Evolutionary conservation across 1,140 invertebrate species (phyloP).

Genomic region (Caerostris extrusa): DNA sequence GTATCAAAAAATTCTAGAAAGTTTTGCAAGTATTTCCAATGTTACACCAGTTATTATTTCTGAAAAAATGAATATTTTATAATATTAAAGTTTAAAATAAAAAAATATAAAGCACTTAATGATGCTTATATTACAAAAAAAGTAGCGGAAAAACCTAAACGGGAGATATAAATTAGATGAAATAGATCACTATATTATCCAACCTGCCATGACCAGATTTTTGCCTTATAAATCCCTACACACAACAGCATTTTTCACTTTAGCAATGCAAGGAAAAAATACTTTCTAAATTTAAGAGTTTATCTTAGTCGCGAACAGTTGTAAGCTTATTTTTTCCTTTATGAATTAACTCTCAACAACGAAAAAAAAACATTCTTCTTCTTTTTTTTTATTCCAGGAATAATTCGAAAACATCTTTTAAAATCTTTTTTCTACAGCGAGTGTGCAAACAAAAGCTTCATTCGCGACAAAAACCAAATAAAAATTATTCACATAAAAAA

Average conservation of each 20-base stretch:
- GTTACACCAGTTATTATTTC: no score
- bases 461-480: background rate
- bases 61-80: no score
- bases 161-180: no score
- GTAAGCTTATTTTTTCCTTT: conserved; percentile 17
- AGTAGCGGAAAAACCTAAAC: no score
- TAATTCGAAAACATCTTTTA: background rate
- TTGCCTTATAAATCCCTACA: background rate
- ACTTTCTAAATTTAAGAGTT: background rate
- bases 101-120: no score
- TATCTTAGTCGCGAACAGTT: conserved; percentile 10
- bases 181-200: no score
- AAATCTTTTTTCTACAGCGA: background rate
- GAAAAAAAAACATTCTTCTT: background rate
- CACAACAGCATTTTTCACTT: background rate
- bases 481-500: no score
- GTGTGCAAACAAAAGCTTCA: conserved; percentile 12
- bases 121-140: no score
- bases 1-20: no score
- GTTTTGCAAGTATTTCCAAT: no score
- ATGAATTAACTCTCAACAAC: background rate
- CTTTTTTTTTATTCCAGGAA: background rate
- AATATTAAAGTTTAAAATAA: no score
- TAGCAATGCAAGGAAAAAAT: background rate
- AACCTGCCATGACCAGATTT: no score